Evolutionary conservation across 2,888 invertebrate genomes (phyloP), one percentile per base, ranked within the genome.

Genomic region (Xanthorhoe designata): DNA sequence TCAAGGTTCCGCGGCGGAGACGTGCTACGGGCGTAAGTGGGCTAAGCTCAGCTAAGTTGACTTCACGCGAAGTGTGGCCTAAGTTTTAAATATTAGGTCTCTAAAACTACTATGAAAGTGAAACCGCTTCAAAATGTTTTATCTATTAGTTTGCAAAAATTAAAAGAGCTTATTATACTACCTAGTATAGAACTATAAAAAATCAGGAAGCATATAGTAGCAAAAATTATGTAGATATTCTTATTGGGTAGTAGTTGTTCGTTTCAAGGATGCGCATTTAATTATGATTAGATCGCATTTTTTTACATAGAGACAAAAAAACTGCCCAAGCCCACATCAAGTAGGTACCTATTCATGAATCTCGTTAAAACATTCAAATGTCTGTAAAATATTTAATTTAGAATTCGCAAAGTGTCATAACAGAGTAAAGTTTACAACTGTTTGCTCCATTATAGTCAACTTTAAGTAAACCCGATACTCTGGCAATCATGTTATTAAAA

Each of bases 151-250:
- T 45, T 45, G 45, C 45, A 15, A 15, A 45, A 18, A 70, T 72
- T 76, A 73, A 75, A 77, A 77, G 74, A 74, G 67, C 70, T 61
- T 65, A n/a, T n/a, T n/a, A 75, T 76, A 75, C 71, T 69, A 67
- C 55, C 24, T 24, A 24, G 74, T 74, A 79, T n/a, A 47, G 47
- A 47, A 77, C 70, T 71, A 74, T 78, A 87, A 86, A 84, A 79
- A 80, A 82, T 70, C 73, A 86, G 88, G 87, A 89, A 87, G 80
- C 78, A 65, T 72, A 77, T 66, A 71, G 75, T 71, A 71, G 82
- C 83, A 81, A 86, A 83, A 79, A 79, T 81, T 71, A 75, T 80
- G 77, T 78, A n/a, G n/a, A n/a, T n/a, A 79, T 49, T 52, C 49
- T 38, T 32, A 54, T 53, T 50, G 47, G 7, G 42, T 80, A 75